phyloP scores from a whole-genome alignment of 30 jellyfish, hydroid and myxozoan genomes.

The Chironex yamaguchii region DNA sequence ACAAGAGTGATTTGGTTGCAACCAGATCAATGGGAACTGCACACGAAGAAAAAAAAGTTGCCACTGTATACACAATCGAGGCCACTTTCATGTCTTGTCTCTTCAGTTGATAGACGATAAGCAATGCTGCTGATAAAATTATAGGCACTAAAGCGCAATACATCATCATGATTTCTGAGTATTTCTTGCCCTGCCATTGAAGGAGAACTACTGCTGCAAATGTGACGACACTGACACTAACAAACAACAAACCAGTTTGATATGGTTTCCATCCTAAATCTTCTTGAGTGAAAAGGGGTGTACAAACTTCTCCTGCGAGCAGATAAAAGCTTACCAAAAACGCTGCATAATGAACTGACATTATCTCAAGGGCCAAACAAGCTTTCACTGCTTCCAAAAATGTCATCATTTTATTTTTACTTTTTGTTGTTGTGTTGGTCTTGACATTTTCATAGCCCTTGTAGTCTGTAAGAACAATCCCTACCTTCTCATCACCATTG shows the following conservation, averaged over 20 bases:
- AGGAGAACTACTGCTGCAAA: slow-evolving; percentile 75
- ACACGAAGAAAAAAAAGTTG: slow-evolving; percentile 75
- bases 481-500: no score
- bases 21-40: slow-evolving; percentile 87
- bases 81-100: slow-evolving; percentile 51
- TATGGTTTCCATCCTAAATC: slow-evolving; percentile 92
- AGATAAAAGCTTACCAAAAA: no score
- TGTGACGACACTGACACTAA: no score
- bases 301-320: slow-evolving; percentile 92
- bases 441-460: no score
- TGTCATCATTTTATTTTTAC: no score
- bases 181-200: slow-evolving; percentile 64
- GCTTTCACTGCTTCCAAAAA: no score
- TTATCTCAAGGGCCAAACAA: no score
- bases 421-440: no score
- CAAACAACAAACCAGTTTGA: no score
- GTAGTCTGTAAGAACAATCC: no score
- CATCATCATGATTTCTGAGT: slow-evolving; percentile 61
- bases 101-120: slow-evolving; percentile 79
- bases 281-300: slow-evolving; percentile 95
- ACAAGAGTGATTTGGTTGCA: slow-evolving; percentile 87
- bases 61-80: slow-evolving; percentile 50
- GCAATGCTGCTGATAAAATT: slow-evolving; percentile 67
- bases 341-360: no score
- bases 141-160: slow-evolving; percentile 68